Evolutionary conservation across 2,113 vertebrate genomes (phyloP).

Genomic region (Suricata suricatta): DNA sequence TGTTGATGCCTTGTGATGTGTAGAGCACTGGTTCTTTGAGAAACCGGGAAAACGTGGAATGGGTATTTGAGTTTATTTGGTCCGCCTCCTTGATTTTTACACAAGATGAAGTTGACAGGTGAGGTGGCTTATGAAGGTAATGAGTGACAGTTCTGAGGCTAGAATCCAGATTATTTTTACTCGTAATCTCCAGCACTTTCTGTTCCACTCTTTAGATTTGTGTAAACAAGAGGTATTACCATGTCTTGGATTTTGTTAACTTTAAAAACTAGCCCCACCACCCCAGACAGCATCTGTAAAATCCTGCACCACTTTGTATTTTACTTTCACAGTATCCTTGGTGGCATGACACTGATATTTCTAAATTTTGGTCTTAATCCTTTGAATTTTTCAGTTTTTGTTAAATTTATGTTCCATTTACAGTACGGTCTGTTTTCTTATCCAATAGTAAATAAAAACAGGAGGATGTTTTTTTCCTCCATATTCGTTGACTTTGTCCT

Average conservation of each 20-base stretch:
- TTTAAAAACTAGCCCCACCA: conserved; percentile 5
- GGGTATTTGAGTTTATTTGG: background rate
- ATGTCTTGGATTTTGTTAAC: background rate
- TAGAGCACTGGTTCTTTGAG: background rate
- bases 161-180: background rate
- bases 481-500: conserved; percentile 10
- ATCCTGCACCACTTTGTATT: background rate
- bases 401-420: conserved; percentile 67
- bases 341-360: conserved; percentile 22
- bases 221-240: background rate
- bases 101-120: background rate
- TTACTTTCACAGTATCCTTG: conserved; percentile 17
- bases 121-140: background rate
- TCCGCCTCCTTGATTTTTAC: background rate
- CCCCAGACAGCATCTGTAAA: background rate
- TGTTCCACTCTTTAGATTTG: background rate
- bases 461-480: conserved; percentile 61
- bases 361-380: conserved; percentile 40
- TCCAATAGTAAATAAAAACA: conserved; percentile 42
- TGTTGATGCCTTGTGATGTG: background rate
- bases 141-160: background rate
- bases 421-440: conserved; percentile 48
- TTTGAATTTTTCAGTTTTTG: conserved; percentile 68
- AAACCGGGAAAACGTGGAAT: background rate
- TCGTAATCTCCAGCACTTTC: background rate